Conservation (phyloP, 2,888 invertebrate species). For the Timema cristinae region DNA sequence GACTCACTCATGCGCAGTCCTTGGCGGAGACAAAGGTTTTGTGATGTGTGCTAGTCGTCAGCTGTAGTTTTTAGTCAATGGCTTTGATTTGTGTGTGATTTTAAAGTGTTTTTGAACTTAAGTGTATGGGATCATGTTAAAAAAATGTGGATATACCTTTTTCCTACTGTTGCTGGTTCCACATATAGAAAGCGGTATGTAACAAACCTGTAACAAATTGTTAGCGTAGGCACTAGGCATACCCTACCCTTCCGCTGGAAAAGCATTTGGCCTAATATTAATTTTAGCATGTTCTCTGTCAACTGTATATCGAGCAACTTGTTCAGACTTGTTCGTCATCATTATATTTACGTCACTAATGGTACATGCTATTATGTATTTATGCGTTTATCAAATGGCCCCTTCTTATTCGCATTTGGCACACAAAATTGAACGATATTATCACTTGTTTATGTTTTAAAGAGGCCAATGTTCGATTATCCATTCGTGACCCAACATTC, state of each 20-base stretch:
- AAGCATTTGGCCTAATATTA: constrained; percentile 14
- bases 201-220: constrained; percentile 24
- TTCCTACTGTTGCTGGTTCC: constrained; percentile 65
- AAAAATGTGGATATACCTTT: constrained; percentile 62
- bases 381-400: no score
- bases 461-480: no score
- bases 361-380: no score
- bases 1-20: constrained; percentile 21
- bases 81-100: constrained; percentile 28
- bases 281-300: constrained; percentile 9
- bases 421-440: no score
- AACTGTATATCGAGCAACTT: no score
- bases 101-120: constrained; percentile 25
- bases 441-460: no score
- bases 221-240: constrained; percentile 10
- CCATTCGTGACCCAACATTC: no score
- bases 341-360: no score
- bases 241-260: constrained; percentile 25
- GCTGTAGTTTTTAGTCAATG: constrained; percentile 45
- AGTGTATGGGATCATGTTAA: constrained; percentile 49
- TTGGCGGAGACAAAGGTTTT: constrained; percentile 51
- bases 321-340: no score
- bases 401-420: no score
- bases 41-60: constrained; percentile 52
- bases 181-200: constrained; percentile 68